phyloP scores from a whole-genome alignment of 2,888 invertebrate species.

The Seira sanloemensis region DNA sequence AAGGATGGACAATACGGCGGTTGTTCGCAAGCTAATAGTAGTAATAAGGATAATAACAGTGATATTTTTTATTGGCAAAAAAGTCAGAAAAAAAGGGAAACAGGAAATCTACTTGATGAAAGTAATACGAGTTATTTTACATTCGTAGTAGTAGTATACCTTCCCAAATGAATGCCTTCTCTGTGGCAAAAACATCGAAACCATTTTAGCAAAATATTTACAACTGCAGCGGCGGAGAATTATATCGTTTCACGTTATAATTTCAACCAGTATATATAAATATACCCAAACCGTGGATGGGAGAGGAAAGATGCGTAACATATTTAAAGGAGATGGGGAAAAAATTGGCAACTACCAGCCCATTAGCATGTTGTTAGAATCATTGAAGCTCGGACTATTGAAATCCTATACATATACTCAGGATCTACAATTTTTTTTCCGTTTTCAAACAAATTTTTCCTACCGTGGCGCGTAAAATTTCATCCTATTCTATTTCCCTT shows the following conservation, averaged over 20 bases:
- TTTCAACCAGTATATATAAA: not conserved
- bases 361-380: not conserved
- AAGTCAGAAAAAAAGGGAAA: conserved; percentile 48
- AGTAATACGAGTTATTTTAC: conserved; percentile 34
- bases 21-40: conserved; percentile 30
- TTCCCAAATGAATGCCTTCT: not conserved
- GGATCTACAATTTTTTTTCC: not conserved
- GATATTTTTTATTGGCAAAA: conserved; percentile 44
- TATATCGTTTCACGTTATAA: not conserved
- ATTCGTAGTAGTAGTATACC: not conserved
- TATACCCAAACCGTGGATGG: not conserved
- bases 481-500: not conserved
- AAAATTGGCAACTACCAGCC: not conserved
- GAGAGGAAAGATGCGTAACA: not conserved
- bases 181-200: not conserved
- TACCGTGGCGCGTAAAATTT: not conserved
- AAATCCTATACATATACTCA: not conserved
- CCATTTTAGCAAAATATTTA: not conserved
- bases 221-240: not conserved
- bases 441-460: not conserved
- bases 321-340: not conserved
- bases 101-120: conserved; percentile 53
- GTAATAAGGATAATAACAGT: conserved; percentile 32
- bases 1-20: conserved; percentile 7
- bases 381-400: not conserved